Evolutionary conservation across 2,797 vertebrate genomes (phyloP).

Genomic region (Tadarida brasiliensis): DNA sequence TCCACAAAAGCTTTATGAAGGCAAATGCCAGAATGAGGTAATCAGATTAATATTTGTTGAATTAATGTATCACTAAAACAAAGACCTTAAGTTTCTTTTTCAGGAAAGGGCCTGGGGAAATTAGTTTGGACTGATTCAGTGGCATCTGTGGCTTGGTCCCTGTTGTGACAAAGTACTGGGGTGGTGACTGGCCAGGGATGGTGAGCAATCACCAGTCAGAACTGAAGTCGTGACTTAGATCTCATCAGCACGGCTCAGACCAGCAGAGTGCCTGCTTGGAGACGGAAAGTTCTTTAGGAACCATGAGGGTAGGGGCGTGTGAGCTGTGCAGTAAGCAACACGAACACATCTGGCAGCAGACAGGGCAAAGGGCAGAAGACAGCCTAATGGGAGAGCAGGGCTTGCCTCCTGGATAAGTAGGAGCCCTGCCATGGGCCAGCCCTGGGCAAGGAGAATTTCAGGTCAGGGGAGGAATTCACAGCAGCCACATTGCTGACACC

Average conservation of each 20-base stretch:
- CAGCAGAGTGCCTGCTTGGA: not conserved
- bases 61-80: not conserved
- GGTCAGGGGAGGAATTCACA: not conserved
- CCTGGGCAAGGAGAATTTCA: not conserved
- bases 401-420: not conserved
- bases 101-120: not conserved
- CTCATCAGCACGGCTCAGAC: not conserved
- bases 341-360: not conserved
- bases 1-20: not conserved
- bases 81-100: not conserved
- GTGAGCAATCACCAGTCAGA: not conserved
- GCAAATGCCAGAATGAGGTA: not conserved
- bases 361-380: not conserved
- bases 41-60: not conserved
- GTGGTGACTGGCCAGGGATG: not conserved
- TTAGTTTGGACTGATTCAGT: not conserved
- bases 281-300: not conserved
- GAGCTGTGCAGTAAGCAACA: not conserved
- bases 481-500: not conserved
- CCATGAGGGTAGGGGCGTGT: not conserved
- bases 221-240: not conserved
- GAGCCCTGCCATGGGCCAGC: not conserved
- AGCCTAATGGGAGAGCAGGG: not conserved
- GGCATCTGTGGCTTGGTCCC: not conserved
- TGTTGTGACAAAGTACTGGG: not conserved